These are phyloP conservation scores for Buphagus erythrorhynchus DNA, from an alignment of 2,797 vertebrate species.

Conservation along the genomic window DNA sequence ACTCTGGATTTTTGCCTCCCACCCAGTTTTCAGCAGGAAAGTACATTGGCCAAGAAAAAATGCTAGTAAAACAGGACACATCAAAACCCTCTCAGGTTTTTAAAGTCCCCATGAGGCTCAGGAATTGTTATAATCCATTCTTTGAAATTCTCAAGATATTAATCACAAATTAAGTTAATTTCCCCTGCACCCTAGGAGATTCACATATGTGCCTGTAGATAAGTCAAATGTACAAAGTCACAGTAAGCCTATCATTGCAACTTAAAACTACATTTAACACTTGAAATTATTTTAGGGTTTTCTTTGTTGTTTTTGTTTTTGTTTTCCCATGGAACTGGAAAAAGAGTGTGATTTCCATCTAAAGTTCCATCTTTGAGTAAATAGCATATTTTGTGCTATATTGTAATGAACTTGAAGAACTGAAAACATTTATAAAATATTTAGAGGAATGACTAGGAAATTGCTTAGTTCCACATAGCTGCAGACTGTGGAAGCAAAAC, in stretches of 20 bases:
- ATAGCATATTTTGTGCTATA: not conserved
- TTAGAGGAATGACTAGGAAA: not conserved
- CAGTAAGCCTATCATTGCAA: not conserved
- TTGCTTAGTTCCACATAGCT: not conserved
- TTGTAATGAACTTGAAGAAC: not conserved
- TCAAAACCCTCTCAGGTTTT: not conserved
- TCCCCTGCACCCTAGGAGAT: not conserved
- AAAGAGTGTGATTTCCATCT: not conserved
- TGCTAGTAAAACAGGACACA: not conserved
- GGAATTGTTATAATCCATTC: not conserved
- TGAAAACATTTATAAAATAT: not conserved
- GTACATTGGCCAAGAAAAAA: not conserved
- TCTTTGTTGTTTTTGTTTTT: not conserved
- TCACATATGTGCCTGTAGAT: not conserved
- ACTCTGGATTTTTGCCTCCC: constrained; percentile 14
- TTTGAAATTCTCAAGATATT: not conserved
- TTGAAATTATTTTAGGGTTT: not conserved
- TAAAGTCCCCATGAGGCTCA: not conserved
- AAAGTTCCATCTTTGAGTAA: not conserved
- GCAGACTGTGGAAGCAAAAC: not conserved
- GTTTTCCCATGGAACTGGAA: not conserved
- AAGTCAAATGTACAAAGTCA: not conserved
- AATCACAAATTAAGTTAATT: not conserved
- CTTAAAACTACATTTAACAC: not conserved
- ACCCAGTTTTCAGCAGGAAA: not conserved